These are phyloP conservation scores for Hydrolagus affinis DNA, from an alignment of 2,113 vertebrate species.

Conservation along the genomic window DNA sequence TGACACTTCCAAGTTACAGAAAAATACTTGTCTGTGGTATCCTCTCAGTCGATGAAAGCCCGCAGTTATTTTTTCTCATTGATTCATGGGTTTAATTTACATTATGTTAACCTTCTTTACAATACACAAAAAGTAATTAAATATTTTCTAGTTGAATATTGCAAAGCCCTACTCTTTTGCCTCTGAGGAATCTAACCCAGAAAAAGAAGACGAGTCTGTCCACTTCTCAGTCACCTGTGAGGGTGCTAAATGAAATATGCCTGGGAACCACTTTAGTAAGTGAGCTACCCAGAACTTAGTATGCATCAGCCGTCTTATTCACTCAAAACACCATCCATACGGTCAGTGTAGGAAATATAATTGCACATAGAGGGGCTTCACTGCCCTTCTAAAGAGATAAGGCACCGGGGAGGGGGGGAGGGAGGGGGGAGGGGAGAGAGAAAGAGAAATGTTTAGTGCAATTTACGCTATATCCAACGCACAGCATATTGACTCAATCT, in stretches of 20 bases:
- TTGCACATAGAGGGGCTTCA: background rate
- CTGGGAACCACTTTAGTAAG: background rate
- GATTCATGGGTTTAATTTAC: background rate
- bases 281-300: background rate
- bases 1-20: constrained; percentile 8
- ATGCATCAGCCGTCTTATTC: background rate
- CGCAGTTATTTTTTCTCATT: constrained; percentile 1
- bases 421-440: background rate
- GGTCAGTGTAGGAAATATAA: background rate
- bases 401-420: too few species aligned
- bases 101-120: background rate
- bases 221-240: background rate
- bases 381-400: background rate
- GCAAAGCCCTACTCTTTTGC: background rate
- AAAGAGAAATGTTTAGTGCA: too few species aligned
- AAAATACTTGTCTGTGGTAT: background rate
- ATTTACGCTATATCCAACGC: background rate
- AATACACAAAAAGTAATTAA: background rate
- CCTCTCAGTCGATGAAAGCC: background rate
- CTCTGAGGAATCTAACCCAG: background rate
- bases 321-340: background rate
- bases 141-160: background rate
- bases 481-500: background rate
- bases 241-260: background rate
- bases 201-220: constrained; percentile 4